Conservation (phyloP, 2,113 vertebrate genomes). For the Sclerurus mexicanus region DNA sequence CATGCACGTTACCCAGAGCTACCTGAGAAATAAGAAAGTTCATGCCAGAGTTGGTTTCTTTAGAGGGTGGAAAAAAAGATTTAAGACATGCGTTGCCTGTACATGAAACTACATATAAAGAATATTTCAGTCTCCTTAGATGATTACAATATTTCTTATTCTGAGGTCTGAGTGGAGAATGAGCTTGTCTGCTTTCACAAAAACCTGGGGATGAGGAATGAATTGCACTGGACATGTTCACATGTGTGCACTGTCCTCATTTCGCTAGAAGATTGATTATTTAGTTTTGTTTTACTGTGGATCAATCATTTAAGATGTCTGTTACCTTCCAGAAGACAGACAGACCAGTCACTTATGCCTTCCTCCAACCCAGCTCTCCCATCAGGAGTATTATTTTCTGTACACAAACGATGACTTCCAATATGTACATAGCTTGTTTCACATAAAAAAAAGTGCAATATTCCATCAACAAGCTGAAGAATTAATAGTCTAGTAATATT, state of each 20-base stretch:
- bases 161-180: neutral
- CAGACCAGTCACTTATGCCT: neutral
- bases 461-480: neutral
- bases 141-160: neutral
- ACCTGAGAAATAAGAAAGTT: neutral
- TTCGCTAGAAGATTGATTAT: neutral
- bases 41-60: neutral
- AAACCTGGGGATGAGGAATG: neutral
- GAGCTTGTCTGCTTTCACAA: neutral
- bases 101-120: neutral
- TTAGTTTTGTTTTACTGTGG: neutral
- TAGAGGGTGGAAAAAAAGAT: neutral
- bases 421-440: neutral
- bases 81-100: neutral
- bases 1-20: neutral
- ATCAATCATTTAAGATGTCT: neutral
- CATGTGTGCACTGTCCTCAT: rapidly evolving
- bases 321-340: neutral
- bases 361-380: neutral
- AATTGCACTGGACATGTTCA: neutral
- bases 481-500: neutral
- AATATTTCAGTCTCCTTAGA: neutral
- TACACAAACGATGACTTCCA: neutral
- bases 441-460: neutral
- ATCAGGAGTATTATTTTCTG: neutral